A percentile compares a stretch with the other conserved stretches of the same genome.
phyloP scores from a whole-genome alignment of 2,797 vertebrate genomes.

The Argya squamiceps region DNA sequence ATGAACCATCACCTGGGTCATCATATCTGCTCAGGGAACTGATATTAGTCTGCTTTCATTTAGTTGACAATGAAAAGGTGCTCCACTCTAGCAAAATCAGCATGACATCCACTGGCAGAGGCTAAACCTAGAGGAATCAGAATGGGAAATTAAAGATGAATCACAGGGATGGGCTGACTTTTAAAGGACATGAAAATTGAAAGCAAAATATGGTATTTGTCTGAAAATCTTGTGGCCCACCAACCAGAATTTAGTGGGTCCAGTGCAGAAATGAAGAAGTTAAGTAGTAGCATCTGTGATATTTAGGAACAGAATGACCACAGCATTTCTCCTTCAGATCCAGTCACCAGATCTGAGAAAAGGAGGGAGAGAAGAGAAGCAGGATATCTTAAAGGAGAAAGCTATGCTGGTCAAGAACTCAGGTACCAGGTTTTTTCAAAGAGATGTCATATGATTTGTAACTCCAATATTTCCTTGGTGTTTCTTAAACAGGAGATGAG shows the following conservation, averaged over 20 bases:
- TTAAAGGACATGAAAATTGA: neutral
- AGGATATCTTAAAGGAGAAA: neutral
- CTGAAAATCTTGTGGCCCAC: neutral
- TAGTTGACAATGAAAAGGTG: neutral
- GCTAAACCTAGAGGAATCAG: neutral
- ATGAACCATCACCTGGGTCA: neutral
- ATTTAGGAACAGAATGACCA: neutral
- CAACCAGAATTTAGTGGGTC: neutral
- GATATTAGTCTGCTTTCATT: neutral
- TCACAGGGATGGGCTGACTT: neutral
- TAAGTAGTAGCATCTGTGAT: neutral
- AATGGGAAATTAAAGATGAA: neutral
- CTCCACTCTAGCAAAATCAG: neutral
- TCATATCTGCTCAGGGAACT: neutral
- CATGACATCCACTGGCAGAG: neutral
- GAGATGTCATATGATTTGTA: neutral
- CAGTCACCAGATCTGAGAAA: neutral
- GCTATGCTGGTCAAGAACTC: neutral
- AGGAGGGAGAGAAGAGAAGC: neutral
- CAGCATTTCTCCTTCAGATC: neutral
- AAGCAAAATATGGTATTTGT: neutral
- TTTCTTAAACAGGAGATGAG: neutral
- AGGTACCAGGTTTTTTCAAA: neutral
- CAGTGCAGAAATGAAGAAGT: neutral
- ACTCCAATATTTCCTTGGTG: neutral